A percentile compares a stretch with the other conserved stretches of the same genome.
Evolutionary conservation across 2,113 vertebrate genomes (phyloP).

Genomic region (Pterophyllum scalare): DNA sequence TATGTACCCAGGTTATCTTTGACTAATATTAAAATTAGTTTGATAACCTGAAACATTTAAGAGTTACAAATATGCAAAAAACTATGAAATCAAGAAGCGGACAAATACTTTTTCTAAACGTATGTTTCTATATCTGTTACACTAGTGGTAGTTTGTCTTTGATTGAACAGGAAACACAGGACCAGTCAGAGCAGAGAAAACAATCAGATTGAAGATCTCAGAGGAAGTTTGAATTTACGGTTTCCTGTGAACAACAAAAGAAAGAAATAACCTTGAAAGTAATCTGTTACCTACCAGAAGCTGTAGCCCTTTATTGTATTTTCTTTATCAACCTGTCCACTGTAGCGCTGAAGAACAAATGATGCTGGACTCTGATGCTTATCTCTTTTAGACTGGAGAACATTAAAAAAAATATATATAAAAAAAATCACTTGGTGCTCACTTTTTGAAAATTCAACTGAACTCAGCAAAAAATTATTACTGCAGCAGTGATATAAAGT

Average conservation of each 20-base stretch:
- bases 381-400: slow-evolving; percentile 23
- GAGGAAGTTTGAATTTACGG: slow-evolving; percentile 43
- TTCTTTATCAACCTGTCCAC: slow-evolving; percentile 30
- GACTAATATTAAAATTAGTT: too few species aligned
- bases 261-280: slow-evolving; percentile 34
- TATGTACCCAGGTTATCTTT: too few species aligned
- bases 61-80: too few species aligned
- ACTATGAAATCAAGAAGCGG: too few species aligned
- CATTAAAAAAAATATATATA: background rate
- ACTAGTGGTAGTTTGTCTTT: background rate
- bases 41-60: too few species aligned
- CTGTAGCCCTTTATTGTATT: slow-evolving; percentile 40
- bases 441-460: background rate
- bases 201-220: slow-evolving; percentile 35
- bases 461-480: background rate
- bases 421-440: background rate
- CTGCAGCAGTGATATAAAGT: background rate
- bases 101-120: background rate
- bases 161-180: slow-evolving; percentile 4
- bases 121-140: background rate
- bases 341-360: slow-evolving; percentile 50
- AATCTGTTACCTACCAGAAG: slow-evolving; percentile 17
- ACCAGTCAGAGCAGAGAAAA: slow-evolving; percentile 7
- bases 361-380: slow-evolving; percentile 26
- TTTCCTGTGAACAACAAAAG: background rate